phyloP scores from a whole-genome alignment of 1,140 invertebrate species.

The Danaus melanippus region DNA sequence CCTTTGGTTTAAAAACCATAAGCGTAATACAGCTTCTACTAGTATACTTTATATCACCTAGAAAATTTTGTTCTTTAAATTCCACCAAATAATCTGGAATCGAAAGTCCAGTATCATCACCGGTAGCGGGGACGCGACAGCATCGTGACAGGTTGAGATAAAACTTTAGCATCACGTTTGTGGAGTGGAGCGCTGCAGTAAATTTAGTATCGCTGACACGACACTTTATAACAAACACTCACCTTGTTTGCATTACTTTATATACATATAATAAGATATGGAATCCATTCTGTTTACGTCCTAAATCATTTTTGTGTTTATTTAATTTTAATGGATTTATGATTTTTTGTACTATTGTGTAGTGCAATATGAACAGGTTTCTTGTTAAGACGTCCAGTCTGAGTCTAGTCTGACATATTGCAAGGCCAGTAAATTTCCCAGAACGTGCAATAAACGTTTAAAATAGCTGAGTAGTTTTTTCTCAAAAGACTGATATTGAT shows the following conservation, averaged over 20 bases:
- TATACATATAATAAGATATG: not conserved
- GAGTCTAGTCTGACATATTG: not conserved
- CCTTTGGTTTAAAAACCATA: too few species aligned
- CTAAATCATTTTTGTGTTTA: too few species aligned
- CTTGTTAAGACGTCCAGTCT: too few species aligned
- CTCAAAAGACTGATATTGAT: conserved; percentile 11
- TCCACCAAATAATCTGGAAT: conserved; percentile 11
- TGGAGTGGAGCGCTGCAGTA: conserved; percentile 9
- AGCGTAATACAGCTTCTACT: too few species aligned
- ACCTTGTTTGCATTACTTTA: conserved; percentile 13
- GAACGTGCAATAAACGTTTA: conserved; percentile 20
- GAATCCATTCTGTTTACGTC: too few species aligned
- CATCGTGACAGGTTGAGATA: conserved; percentile 13
- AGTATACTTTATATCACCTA: too few species aligned
- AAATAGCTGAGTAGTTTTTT: conserved; percentile 21
- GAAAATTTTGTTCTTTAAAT: conserved; percentile 4
- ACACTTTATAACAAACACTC: conserved; percentile 8
- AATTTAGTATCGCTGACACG: conserved; percentile 16
- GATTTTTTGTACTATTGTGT: too few species aligned
- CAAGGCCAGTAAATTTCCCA: conserved; percentile 10
- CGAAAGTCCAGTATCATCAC: conserved; percentile 15
- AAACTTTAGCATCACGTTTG: conserved; percentile 9
- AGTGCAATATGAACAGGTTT: too few species aligned
- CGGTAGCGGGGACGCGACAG: conserved; percentile 9
- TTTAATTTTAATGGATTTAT: too few species aligned